Evolutionary conservation across 2,113 vertebrate species (phyloP).

Genomic region (Prolemur simus): DNA sequence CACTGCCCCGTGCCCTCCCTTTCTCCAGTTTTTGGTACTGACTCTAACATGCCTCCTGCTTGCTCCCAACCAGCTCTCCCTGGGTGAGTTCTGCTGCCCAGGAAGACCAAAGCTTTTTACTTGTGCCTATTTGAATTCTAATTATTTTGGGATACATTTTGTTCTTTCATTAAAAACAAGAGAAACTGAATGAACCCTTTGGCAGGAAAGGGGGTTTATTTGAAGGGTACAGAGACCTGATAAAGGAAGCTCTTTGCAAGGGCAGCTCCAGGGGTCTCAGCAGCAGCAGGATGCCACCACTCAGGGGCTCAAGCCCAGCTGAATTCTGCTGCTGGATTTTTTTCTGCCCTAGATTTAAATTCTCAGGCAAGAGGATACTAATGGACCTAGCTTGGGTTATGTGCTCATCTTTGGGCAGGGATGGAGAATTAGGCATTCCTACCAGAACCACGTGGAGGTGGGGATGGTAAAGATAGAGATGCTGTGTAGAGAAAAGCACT

Average conservation of each 20-base stretch:
- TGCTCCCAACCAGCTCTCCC: background rate
- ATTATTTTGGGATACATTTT: background rate
- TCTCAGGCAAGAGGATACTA: background rate
- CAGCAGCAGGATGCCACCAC: background rate
- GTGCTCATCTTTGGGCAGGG: background rate
- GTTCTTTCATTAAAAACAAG: background rate
- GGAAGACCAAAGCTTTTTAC: background rate
- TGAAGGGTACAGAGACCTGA: background rate
- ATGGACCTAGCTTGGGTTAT: background rate
- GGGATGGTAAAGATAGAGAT: background rate
- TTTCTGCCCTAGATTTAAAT: background rate
- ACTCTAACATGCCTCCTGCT: background rate
- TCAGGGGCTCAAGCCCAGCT: background rate
- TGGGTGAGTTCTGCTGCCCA: background rate
- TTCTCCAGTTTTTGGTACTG: background rate
- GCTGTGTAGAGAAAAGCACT: background rate
- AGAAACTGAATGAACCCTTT: background rate
- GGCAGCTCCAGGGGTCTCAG: background rate
- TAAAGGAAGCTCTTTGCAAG: background rate
- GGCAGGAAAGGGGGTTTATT: background rate
- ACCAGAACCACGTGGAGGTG: background rate
- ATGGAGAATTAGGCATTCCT: background rate
- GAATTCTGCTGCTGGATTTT: background rate
- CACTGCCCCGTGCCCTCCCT: background rate
- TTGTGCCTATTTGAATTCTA: background rate